Evolutionary conservation across 2,113 vertebrate genomes (phyloP).

Genomic region (Pangasianodon hypophthalmus): DNA sequence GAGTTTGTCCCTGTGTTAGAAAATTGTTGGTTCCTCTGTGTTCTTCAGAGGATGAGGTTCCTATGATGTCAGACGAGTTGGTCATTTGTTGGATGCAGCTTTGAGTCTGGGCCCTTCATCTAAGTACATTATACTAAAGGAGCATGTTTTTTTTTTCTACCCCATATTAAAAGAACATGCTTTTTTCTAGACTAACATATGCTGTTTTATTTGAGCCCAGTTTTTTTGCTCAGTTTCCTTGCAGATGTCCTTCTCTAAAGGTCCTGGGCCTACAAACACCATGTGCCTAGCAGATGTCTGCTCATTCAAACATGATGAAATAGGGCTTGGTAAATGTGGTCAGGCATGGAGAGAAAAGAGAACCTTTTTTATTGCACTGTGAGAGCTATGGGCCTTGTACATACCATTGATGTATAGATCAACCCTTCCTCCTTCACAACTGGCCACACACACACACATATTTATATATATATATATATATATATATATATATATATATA

Average conservation of each 20-base stretch:
- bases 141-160: neutral
- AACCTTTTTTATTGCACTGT: constrained; percentile 27
- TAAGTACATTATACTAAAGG: neutral
- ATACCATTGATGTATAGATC: constrained; percentile 2
- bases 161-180: neutral
- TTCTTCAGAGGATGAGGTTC: neutral
- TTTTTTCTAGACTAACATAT: neutral
- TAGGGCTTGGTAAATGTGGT: constrained; percentile 55
- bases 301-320: constrained; percentile 55
- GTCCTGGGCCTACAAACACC: constrained; percentile 18
- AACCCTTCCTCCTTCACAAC: neutral
- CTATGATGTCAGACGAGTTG: neutral
- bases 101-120: neutral
- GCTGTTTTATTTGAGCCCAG: constrained; percentile 18
- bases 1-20: no score
- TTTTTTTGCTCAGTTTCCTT: constrained; percentile 1
- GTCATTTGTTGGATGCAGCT: neutral
- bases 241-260: constrained; percentile 21
- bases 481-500: no score
- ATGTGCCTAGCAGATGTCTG: constrained; percentile 65
- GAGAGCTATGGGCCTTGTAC: constrained; percentile 45
- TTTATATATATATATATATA: no score
- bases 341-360: constrained; percentile 36
- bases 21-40: neutral
- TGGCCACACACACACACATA: neutral